Base-by-base conservation (phyloP, 2,888 invertebrate genomes). In the Choristoneura rosaceana region DNA sequence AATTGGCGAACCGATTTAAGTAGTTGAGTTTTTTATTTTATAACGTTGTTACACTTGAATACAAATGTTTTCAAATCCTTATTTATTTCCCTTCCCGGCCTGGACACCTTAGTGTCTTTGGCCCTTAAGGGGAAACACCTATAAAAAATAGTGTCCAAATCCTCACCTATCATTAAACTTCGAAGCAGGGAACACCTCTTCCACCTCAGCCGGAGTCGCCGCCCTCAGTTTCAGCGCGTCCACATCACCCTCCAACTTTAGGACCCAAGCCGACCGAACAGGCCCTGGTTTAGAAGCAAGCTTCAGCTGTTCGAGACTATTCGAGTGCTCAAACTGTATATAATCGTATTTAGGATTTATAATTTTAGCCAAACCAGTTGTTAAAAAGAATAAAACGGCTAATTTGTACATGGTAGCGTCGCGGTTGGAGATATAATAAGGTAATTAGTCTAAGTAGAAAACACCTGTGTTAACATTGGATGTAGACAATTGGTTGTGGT, bases 201-300 rank as follows among this genome's bases (percentile, higher is more conserved):
- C 74, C 41, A 77, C 77, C 41, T 87, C 84, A 0, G 59, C 74
- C 2, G 59, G 62, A 52, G 75, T 80, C 0, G 82, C 85, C 0
- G 78, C 74, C 43, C 78, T 81, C 70, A 89, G 64, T 64, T 76
- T 79, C 12, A 82, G 69, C 9, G 77, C 68, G 62, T 81, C 82
- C 73, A 85, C 77, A n/a, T 77, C 77, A 55, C 77, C 75, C 33
- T 81, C 80, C 14, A 89, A 69, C 55, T 76, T 78, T n/a, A 89
- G 59, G 38, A 88, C 83, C 88, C 88, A 89, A 9, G 89, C 52
- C 76, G 71, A 15, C 61, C 59, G 59, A n/a, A 63, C 61, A 14
- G 70, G 60, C 59, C 4, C 33, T 8, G 14, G 47, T 14, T 33
- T 41, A 5, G 25, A 8, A 2, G 0, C 1, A 12, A 34, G 4